phyloP scores from a whole-genome alignment of 2,113 vertebrate genomes.

The Sterna hirundo region DNA sequence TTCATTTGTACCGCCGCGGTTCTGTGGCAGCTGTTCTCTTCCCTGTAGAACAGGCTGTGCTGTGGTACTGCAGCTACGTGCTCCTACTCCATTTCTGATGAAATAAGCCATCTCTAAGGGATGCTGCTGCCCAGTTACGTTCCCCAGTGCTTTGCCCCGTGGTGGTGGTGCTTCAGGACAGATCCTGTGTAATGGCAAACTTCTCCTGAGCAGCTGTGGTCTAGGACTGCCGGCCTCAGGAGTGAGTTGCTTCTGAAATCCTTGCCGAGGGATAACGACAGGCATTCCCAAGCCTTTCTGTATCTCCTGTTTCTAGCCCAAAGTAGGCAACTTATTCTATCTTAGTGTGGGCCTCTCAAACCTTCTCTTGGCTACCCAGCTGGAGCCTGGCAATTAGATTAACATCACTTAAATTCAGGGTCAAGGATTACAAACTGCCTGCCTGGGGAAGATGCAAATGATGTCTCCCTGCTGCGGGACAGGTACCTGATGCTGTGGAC shows the following conservation, averaged over 20 bases:
- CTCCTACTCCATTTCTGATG: neutral
- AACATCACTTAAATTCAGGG: neutral
- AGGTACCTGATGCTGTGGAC: neutral
- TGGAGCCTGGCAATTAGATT: neutral
- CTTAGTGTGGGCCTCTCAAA: neutral
- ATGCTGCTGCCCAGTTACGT: neutral
- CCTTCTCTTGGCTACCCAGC: neutral
- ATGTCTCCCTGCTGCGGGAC: neutral
- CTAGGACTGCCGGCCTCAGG: neutral
- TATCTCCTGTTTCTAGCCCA: neutral
- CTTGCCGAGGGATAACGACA: neutral
- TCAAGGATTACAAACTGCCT: neutral
- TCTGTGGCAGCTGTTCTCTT: constrained; percentile 41
- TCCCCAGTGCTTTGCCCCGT: neutral
- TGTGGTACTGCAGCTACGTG: neutral
- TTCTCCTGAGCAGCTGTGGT: neutral
- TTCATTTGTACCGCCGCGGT: constrained; percentile 32
- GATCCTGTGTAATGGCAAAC: neutral
- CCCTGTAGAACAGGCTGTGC: constrained; percentile 3
- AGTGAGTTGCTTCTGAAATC: neutral
- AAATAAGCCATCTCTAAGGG: neutral
- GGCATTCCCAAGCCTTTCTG: neutral
- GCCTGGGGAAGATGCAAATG: neutral
- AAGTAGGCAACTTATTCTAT: neutral
- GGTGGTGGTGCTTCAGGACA: neutral